Evolutionary conservation across 2,888 invertebrate genomes (phyloP).

Genomic region (Dicroscelio sp.): DNA sequence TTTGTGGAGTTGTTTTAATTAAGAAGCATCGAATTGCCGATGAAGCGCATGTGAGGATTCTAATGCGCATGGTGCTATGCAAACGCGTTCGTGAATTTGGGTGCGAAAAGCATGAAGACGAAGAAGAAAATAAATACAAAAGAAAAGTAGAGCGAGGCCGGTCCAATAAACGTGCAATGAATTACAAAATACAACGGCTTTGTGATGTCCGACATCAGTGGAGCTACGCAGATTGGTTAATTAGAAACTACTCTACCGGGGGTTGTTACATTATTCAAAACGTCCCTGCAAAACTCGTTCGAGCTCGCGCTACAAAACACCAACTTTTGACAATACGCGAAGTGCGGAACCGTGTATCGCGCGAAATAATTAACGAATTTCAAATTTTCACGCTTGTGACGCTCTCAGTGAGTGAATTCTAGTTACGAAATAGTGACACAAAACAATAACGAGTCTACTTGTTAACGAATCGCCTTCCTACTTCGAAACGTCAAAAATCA

Average conservation of each 20-base stretch:
- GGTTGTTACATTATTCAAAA: constrained; percentile 91
- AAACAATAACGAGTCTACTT: constrained; percentile 68
- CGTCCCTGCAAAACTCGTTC: constrained; percentile 89
- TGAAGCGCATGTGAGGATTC: constrained; percentile 24
- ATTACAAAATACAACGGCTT: constrained; percentile 87
- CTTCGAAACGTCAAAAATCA: constrained; percentile 18
- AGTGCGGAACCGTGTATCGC: constrained; percentile 86
- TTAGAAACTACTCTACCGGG: constrained; percentile 90
- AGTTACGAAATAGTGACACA: constrained; percentile 73
- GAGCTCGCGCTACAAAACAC: constrained; percentile 89
- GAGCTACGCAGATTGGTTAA: constrained; percentile 89
- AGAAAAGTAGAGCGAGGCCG: constrained; percentile 72
- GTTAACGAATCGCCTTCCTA: constrained; percentile 77
- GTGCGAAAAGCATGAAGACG: constrained; percentile 51
- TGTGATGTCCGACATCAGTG: constrained; percentile 89
- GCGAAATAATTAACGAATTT: constrained; percentile 91
- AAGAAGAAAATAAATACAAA: constrained; percentile 61
- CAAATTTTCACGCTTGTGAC: constrained; percentile 80
- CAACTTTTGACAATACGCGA: constrained; percentile 90
- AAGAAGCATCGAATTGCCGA: background rate
- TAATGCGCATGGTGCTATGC: constrained; percentile 17
- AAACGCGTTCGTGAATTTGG: constrained; percentile 19
- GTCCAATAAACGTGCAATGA: constrained; percentile 86
- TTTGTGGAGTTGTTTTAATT: background rate
- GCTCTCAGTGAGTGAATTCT: constrained; percentile 59